Percentiles rank a stretch among this genome's conserved stretches.
Conservation (phyloP, 1,140 invertebrate species). For the Trichonephila clavata region DNA sequence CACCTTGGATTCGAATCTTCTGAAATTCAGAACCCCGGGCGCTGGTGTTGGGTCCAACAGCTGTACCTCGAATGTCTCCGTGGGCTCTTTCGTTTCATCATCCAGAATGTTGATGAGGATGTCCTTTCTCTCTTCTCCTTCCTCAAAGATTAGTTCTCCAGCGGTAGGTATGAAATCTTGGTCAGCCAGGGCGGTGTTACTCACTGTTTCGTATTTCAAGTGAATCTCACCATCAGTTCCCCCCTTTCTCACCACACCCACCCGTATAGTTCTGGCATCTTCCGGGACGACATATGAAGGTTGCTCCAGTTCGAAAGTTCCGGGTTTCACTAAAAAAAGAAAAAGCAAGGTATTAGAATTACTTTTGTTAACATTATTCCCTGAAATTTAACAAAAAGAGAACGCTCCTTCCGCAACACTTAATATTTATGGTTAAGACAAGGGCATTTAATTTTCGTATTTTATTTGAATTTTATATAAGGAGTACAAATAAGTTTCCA, state of each 20-base stretch:
- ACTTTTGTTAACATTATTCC: too few relatives aligned
- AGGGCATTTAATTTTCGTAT: too few relatives aligned
- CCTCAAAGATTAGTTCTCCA: conserved; percentile 84
- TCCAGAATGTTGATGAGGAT: conserved; percentile 85
- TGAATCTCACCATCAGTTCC: conserved; percentile 84
- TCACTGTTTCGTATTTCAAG: conserved; percentile 84
- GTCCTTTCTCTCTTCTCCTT: conserved; percentile 82
- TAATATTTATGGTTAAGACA: too few relatives aligned
- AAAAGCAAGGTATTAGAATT: too few relatives aligned
- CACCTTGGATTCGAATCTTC: not conserved
- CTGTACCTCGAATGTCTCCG: not conserved
- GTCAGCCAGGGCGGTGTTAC: conserved; percentile 84
- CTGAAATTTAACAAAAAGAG: too few relatives aligned
- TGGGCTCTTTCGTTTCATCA: conserved; percentile 79
- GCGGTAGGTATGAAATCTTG: conserved; percentile 82
- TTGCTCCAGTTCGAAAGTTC: conserved; percentile 84
- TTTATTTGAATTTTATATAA: too few relatives aligned
- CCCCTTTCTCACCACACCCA: conserved; percentile 83
- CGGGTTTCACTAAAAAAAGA: conserved; percentile 80
- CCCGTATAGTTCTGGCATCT: conserved; percentile 82
- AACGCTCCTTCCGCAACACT: too few relatives aligned
- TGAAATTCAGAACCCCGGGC: conserved; percentile 6
- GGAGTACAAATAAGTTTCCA: too few relatives aligned
- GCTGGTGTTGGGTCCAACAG: not conserved
- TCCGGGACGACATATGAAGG: conserved; percentile 85